phyloP scores from a whole-genome alignment of 2,113 vertebrate genomes.

The Phrynosoma blainvillii region DNA sequence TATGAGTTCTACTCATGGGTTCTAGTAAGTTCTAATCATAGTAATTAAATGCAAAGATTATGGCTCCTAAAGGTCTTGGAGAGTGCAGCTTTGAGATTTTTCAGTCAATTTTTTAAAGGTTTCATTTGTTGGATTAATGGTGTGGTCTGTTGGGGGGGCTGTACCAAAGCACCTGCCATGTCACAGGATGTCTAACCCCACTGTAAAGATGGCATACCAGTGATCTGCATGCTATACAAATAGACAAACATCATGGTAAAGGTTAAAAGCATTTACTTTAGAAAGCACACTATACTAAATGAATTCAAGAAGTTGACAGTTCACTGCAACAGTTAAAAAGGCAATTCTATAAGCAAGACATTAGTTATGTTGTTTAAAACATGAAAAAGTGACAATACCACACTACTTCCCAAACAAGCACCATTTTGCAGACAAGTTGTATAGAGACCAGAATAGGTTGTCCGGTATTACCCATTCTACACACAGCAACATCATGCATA shows the following conservation, averaged over 20 bases:
- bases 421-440: constrained; percentile 30
- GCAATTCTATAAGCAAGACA: constrained; percentile 47
- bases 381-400: constrained; percentile 25
- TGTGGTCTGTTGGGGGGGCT: too few species aligned
- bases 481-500: fast-evolving
- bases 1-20: too few species aligned
- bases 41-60: too few species aligned
- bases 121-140: too few species aligned
- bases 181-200: too few species aligned
- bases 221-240: neutral
- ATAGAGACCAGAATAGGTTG: constrained; percentile 50
- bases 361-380: constrained; percentile 50
- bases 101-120: too few species aligned
- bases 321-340: constrained; percentile 63
- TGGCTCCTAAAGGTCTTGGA: too few species aligned
- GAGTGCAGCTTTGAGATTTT: too few species aligned
- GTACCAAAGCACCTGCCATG: too few species aligned
- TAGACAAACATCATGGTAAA: neutral
- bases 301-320: constrained; percentile 40
- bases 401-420: constrained; percentile 49
- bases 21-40: too few species aligned
- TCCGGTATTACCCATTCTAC: constrained; percentile 31
- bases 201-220: neutral
- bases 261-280: neutral
- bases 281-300: constrained; percentile 26